Evolutionary conservation across 1,140 invertebrate species (phyloP), one percentile per base, ranked within the genome.

Genomic region (Cyphomyrmex costatus): DNA sequence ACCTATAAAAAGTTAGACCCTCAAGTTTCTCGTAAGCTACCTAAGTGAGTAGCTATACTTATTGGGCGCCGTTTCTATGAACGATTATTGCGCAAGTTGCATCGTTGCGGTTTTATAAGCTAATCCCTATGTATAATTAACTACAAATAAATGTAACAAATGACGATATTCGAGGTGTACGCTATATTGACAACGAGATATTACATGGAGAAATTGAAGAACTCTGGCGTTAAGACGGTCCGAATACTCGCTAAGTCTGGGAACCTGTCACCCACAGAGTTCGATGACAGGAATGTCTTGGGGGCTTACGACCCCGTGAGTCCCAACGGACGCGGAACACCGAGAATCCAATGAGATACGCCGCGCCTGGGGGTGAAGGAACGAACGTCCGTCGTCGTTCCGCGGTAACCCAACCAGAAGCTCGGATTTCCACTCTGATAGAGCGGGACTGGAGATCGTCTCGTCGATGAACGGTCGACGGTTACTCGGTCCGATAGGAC

Each of bases 191-290:
- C 12, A 30, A 27, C 3, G 21, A n/a, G n/a, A 53, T 73, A 30
- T 51, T 7, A 27, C 49, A 4, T 27, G 27, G 14, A 16, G 12
- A 66, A 53, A 80, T 27, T 33, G 8, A 56, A 24, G 8, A 56
- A 24, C n/a, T 36, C 6, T 21, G 21, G 12, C 10, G 21, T 30
- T 36, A 60, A 60, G 21, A 3, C 27, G 65, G 6, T 30, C 24
- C 79, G 53, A 49, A 16, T 33, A 21, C 36, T 36, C 36, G 65
- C 21, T 2, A 49, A 42, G 58, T 61, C 68, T 12, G 21, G 87
- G 89, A 88, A 89, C 90, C 83, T 85, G 84, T 82, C 87, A 87
- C 88, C 49, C 70, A 86, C 80, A 89, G 92, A 93, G 93, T 92
- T 86, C 88, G 76, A 88, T 79, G 82, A 89, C 88, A 89, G 70